phyloP scores from a whole-genome alignment of 2,888 invertebrate genomes.

The Himalopsyche anomala region DNA sequence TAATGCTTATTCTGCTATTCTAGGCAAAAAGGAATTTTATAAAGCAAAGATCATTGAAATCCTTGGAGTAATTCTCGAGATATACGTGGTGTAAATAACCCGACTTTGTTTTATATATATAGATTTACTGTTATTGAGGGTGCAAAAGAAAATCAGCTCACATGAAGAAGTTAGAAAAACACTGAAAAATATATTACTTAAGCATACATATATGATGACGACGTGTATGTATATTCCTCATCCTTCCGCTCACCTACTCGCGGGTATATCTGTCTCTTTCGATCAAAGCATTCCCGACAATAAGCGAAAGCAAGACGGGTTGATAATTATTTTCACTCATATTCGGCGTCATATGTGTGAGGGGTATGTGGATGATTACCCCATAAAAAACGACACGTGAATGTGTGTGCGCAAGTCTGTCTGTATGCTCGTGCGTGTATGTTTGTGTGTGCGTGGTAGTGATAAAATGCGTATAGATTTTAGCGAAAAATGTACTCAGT shows the following conservation, averaged over 20 bases:
- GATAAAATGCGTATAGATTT: conserved; percentile 65
- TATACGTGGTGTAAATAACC: too few relatives aligned
- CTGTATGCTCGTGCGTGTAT: conserved; percentile 51
- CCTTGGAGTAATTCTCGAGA: too few relatives aligned
- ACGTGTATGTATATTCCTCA: conserved; percentile 47
- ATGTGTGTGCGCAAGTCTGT: conserved; percentile 42
- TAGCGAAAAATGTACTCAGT: conserved; percentile 62
- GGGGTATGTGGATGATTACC: conserved; percentile 47
- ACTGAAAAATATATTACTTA: conserved; percentile 49
- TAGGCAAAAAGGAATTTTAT: too few relatives aligned
- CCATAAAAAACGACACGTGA: conserved; percentile 5
- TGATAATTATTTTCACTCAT: conserved; percentile 66
- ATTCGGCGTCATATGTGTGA: conserved; percentile 63
- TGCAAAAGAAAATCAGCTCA: too few relatives aligned
- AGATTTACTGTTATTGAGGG: too few relatives aligned
- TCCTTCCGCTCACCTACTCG: conserved; percentile 49
- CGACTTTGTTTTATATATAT: too few relatives aligned
- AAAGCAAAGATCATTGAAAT: too few relatives aligned
- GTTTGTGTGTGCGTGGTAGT: conserved; percentile 52
- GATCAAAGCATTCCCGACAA: not conserved
- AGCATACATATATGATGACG: not conserved
- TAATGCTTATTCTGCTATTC: too few relatives aligned
- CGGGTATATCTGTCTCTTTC: conserved; percentile 29
- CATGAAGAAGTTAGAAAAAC: not conserved
- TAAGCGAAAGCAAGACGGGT: conserved; percentile 54